Conservation (phyloP, 2,113 vertebrate species). For the Mobula hypostoma region DNA sequence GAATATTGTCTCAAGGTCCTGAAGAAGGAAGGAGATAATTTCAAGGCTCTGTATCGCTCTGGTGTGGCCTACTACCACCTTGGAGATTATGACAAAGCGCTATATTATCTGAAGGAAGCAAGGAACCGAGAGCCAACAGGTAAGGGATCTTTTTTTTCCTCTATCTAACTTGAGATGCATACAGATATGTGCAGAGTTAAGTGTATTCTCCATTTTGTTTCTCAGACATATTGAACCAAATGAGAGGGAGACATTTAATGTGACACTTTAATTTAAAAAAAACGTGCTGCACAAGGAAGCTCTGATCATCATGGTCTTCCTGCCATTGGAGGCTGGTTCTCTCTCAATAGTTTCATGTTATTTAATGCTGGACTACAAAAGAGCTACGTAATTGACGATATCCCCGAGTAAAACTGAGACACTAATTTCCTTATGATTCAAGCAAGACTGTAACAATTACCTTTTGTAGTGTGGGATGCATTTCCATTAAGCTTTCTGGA, state of each 20-base stretch:
- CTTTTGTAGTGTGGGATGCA: not conserved
- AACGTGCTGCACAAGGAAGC: not conserved
- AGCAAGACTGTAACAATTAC: not conserved
- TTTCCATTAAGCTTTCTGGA: not conserved
- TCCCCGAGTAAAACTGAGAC: not conserved
- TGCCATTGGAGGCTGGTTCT: not conserved
- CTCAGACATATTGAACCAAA: not conserved
- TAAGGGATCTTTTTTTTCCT: slow-evolving; percentile 43
- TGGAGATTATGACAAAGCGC: slow-evolving; percentile 90
- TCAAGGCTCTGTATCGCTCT: slow-evolving; percentile 93
- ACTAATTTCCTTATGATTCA: not conserved
- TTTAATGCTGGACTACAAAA: not conserved
- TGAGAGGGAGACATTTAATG: not conserved
- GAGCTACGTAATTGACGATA: no score
- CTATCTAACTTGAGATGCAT: not conserved
- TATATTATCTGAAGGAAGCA: slow-evolving; percentile 94
- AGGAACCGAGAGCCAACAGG: slow-evolving; percentile 89
- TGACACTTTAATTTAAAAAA: not conserved
- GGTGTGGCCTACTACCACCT: slow-evolving; percentile 97
- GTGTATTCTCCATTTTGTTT: not conserved
- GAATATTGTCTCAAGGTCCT: slow-evolving; percentile 97
- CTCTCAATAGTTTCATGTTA: not conserved
- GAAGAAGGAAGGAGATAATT: slow-evolving; percentile 91
- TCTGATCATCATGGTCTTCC: not conserved
- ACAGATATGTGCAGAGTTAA: not conserved